Percentiles rank a stretch among this genome's conserved stretches.
These are phyloP conservation scores for Tromatobia lineatoria DNA, from an alignment of 2,888 invertebrate genomes.

Conservation along the genomic window DNA sequence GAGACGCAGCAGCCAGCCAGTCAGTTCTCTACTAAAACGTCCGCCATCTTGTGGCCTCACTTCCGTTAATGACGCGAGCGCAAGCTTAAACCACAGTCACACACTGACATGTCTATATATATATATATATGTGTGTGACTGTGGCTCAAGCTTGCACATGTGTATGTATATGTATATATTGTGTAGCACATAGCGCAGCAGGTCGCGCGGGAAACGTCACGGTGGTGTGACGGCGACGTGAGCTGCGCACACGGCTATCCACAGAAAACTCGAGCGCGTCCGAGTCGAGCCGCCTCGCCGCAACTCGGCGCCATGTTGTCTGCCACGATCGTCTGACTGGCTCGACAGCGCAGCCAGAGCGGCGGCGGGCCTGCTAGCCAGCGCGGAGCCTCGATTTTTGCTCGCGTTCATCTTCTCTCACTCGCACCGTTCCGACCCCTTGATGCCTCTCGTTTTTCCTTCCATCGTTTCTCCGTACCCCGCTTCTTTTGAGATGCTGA, in stretches of 20 bases:
- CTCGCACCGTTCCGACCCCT: conserved; percentile 43
- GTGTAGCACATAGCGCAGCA: conserved; percentile 43
- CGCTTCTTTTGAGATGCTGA: conserved; percentile 60
- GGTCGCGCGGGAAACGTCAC: conserved; percentile 81
- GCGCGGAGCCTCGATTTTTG: conserved; percentile 79
- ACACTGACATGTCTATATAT: conserved; percentile 21
- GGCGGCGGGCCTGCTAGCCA: conserved; percentile 78
- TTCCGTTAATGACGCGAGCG: conserved; percentile 83
- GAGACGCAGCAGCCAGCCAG: conserved; percentile 56
- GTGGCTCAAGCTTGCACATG: no score
- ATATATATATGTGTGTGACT: not conserved
- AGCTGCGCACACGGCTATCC: conserved; percentile 45
- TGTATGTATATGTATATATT: conserved; percentile 1
- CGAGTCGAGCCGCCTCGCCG: conserved; percentile 66
- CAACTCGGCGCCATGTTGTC: conserved; percentile 85
- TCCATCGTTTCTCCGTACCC: conserved; percentile 63
- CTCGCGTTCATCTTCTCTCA: conserved; percentile 57
- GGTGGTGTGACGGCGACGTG: conserved; percentile 77
- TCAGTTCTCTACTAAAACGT: conserved; percentile 57
- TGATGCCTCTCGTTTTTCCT: conserved; percentile 50
- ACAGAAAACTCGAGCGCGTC: not conserved
- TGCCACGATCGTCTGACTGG: conserved; percentile 80
- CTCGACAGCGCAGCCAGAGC: conserved; percentile 69
- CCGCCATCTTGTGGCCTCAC: conserved; percentile 84
- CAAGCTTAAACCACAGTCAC: conserved; percentile 43